A percentile compares a stretch with the other conserved stretches of the same genome.
Conservation (phyloP, 2,797 vertebrate genomes). For the Poecilia wingei region DNA sequence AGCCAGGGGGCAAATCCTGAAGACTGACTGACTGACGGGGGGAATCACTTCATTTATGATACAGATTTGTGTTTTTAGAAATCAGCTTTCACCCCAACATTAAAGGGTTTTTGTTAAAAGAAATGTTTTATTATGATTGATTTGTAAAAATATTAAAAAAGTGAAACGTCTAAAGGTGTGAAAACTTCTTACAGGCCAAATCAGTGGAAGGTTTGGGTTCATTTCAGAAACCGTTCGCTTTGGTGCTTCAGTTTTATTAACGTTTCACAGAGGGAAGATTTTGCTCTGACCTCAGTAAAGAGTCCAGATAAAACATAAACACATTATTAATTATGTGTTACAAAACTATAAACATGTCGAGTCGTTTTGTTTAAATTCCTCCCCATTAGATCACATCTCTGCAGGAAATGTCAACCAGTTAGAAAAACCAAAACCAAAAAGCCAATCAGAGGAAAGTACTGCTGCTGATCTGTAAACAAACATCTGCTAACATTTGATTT, state of each 20-base stretch:
- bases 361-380: background rate
- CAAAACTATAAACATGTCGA: background rate
- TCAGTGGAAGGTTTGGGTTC: background rate
- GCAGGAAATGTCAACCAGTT: background rate
- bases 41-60: background rate
- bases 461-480: background rate
- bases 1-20: too few species aligned
- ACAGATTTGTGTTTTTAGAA: too few species aligned
- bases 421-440: background rate
- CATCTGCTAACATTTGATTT: background rate
- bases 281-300: background rate
- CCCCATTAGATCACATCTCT: background rate
- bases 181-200: too few species aligned
- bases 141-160: too few species aligned
- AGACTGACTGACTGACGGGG: too few species aligned
- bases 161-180: too few species aligned
- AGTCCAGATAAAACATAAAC: too few species aligned
- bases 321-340: too few species aligned
- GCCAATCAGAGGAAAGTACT: background rate
- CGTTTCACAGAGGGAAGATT: background rate
- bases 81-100: background rate
- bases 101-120: too few species aligned
- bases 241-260: background rate
- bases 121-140: too few species aligned
- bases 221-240: background rate